Evolutionary conservation across 2,888 invertebrate species (phyloP).

Genomic region (Cerastoderma edule): DNA sequence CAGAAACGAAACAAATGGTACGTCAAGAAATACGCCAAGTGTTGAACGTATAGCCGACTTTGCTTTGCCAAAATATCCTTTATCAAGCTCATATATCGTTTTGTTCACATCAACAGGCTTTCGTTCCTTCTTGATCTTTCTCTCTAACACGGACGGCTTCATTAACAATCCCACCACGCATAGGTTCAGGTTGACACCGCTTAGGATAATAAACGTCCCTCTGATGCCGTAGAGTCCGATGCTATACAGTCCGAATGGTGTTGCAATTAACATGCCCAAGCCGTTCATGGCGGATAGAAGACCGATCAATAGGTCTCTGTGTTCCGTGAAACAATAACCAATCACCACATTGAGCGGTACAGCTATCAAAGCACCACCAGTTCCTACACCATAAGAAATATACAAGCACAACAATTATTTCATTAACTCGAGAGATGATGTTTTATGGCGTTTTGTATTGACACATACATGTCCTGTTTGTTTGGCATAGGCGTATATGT

Average conservation of each 20-base stretch:
- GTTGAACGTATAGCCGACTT: too few species aligned
- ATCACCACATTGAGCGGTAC: background rate
- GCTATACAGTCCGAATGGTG: conserved; percentile 7
- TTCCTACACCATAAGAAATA: too few species aligned
- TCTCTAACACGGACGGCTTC: conserved; percentile 18
- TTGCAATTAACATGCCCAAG: background rate
- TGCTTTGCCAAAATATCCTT: too few species aligned
- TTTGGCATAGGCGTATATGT: too few species aligned
- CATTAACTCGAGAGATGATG: too few species aligned
- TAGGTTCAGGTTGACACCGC: conserved; percentile 19
- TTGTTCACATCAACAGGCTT: too few species aligned
- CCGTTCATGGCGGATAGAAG: background rate
- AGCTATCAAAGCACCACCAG: background rate
- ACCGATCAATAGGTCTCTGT: background rate
- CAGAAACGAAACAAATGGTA: too few species aligned
- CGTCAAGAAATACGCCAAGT: too few species aligned
- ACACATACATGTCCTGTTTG: too few species aligned
- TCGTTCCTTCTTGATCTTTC: background rate
- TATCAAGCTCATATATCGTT: too few species aligned
- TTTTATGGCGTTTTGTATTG: too few species aligned
- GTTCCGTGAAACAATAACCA: background rate
- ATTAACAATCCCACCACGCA: conserved; percentile 21
- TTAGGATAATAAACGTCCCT: conserved; percentile 25
- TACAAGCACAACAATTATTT: too few species aligned
- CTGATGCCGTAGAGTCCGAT: conserved; percentile 7